These are phyloP conservation scores for Rhynchopsitta pachyrhyncha DNA, from an alignment of 2,113 vertebrate genomes.

Conservation along the genomic window DNA sequence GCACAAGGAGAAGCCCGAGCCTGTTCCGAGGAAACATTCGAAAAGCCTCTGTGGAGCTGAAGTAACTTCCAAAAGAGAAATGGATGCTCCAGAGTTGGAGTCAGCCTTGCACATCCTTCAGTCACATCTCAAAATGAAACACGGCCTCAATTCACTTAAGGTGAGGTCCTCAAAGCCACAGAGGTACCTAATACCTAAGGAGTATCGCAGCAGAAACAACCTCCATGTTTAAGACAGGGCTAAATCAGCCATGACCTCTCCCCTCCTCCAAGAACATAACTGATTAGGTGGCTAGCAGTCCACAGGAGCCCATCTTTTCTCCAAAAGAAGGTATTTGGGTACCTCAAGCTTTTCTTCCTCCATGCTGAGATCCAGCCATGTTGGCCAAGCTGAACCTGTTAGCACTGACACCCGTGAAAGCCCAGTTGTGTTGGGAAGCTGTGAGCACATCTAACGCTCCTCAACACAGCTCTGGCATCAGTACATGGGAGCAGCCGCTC, in stretches of 20 bases:
- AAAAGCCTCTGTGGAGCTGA: constrained; percentile 9
- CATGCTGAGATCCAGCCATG: background rate
- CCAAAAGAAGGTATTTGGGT: background rate
- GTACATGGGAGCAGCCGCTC: background rate
- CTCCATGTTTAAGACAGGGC: background rate
- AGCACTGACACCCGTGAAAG: background rate
- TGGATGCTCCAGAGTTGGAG: background rate
- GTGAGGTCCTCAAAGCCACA: background rate
- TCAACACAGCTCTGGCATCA: rapidly evolving
- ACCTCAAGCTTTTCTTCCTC: constrained; percentile 41
- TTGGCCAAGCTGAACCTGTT: background rate
- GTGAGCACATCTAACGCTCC: background rate
- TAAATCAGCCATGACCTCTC: background rate
- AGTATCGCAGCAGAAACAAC: background rate
- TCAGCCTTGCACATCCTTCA: background rate
- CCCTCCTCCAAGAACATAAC: background rate
- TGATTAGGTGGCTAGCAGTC: background rate
- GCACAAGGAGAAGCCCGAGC: background rate
- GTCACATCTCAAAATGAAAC: background rate
- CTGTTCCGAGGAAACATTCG: background rate
- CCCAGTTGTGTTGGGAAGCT: background rate
- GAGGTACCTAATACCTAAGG: background rate
- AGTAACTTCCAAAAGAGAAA: constrained; percentile 8
- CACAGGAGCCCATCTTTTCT: background rate
- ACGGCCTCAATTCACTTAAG: background rate